Percentiles rank a stretch among this genome's conserved stretches.
phyloP scores from a whole-genome alignment of 2,888 invertebrate species.

The Drosophila paramelanica region DNA sequence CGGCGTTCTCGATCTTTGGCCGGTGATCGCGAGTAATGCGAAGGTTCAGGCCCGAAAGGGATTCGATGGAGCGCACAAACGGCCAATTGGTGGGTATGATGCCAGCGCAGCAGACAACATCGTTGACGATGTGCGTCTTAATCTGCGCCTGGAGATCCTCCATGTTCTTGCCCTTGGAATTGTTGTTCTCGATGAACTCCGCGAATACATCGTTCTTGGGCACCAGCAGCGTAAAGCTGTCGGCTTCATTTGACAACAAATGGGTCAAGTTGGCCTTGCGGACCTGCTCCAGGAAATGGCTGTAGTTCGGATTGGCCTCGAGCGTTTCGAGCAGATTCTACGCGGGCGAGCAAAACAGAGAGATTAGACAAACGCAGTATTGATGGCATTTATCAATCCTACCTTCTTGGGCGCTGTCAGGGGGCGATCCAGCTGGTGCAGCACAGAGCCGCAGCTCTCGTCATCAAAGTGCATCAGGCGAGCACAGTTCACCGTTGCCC shows the following conservation, averaged over 20 bases:
- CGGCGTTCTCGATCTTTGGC: slow-evolving; percentile 85
- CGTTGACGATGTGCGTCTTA: slow-evolving; percentile 84
- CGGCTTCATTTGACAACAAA: slow-evolving; percentile 77
- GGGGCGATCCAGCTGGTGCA: slow-evolving; percentile 88
- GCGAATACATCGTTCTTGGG: slow-evolving; percentile 85
- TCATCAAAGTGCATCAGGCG: slow-evolving; percentile 87
- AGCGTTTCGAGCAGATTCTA: slow-evolving; percentile 81
- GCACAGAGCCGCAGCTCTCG: slow-evolving; percentile 88
- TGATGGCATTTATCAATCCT: slow-evolving; percentile 16
- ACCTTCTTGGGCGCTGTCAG: slow-evolving; percentile 84
- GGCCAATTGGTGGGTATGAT: slow-evolving; percentile 85
- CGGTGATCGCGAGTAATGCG: slow-evolving; percentile 84
- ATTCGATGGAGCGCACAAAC: slow-evolving; percentile 84
- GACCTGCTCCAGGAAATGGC: slow-evolving; percentile 83
- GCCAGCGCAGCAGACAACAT: slow-evolving; percentile 85
- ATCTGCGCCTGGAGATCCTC: slow-evolving; percentile 78
- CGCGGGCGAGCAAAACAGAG: background rate
- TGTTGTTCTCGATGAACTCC: slow-evolving; percentile 79
- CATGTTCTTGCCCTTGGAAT: slow-evolving; percentile 56
- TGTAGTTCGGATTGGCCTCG: slow-evolving; percentile 83
- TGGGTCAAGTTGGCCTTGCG: slow-evolving; percentile 82
- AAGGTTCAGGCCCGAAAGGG: slow-evolving; percentile 82
- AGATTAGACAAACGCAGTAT: background rate
- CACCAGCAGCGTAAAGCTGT: slow-evolving; percentile 83
- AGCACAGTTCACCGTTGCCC: slow-evolving; percentile 89